Conservation (phyloP, 2,888 invertebrate species). For the Dimorphilus gyrociliatus region DNA sequence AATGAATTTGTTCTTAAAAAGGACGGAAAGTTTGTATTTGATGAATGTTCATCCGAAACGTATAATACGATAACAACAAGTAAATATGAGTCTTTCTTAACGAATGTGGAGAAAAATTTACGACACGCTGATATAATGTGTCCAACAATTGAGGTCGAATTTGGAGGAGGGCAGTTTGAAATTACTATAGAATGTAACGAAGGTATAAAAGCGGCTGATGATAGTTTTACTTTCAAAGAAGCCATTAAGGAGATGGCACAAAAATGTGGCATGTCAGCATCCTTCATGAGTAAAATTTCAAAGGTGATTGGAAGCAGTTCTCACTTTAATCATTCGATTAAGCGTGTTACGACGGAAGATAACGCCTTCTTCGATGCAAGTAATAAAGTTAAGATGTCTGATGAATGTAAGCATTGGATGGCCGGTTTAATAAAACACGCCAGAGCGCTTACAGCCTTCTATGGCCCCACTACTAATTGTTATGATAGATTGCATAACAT, state of each 20-base stretch:
- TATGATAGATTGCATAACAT: slow-evolving; percentile 8
- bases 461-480: slow-evolving; percentile 13
- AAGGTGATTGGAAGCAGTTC: slow-evolving; percentile 5
- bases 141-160: slow-evolving; percentile 7
- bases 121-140: slow-evolving; percentile 4
- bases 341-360: slow-evolving; percentile 3
- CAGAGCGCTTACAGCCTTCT: slow-evolving; percentile 10
- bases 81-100: slow-evolving; percentile 6
- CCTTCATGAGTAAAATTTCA: slow-evolving; percentile 10
- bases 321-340: slow-evolving; percentile 13
- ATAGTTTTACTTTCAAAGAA: slow-evolving; percentile 8
- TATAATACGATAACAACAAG: slow-evolving; percentile 1
- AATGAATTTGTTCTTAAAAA: slow-evolving; percentile 10
- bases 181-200: slow-evolving; percentile 5
- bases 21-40: too few species aligned
- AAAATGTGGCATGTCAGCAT: neutral
- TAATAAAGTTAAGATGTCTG: slow-evolving; percentile 5
- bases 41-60: too few species aligned
- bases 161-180: slow-evolving; percentile 10
- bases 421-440: slow-evolving; percentile 11
- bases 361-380: slow-evolving; percentile 7
- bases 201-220: slow-evolving; percentile 9
- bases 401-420: slow-evolving; percentile 9
- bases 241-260: slow-evolving; percentile 9
- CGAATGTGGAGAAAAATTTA: slow-evolving; percentile 5